Evolutionary conservation across 2,797 vertebrate species (phyloP).

Genomic region (Vipera latastei): DNA sequence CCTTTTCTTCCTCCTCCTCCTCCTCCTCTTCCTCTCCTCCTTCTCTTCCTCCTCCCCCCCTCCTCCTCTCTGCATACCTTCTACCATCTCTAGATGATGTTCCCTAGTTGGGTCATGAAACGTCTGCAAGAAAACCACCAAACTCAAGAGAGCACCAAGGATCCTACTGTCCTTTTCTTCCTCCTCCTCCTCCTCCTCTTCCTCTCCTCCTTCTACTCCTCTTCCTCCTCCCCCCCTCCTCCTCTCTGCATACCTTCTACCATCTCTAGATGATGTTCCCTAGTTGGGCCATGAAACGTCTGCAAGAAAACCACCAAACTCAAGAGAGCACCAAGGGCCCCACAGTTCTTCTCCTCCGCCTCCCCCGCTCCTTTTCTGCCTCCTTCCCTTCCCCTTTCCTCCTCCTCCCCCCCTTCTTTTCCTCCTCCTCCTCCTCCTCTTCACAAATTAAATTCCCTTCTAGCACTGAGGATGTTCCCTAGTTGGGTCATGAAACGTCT

Average conservation of each 20-base stretch:
- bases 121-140: too few species aligned
- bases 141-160: not conserved
- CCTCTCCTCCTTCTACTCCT: rapidly evolving
- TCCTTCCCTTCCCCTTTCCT: not conserved
- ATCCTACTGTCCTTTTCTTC: too few species aligned
- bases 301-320: not conserved
- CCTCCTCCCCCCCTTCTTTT: too few species aligned
- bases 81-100: too few species aligned
- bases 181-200: rapidly evolving
- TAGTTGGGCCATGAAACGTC: not conserved
- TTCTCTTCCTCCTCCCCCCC: rapidly evolving
- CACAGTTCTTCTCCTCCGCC: too few species aligned
- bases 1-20: too few species aligned
- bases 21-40: rapidly evolving
- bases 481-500: not conserved
- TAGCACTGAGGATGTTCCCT: not conserved
- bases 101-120: not conserved
- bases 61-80: too few species aligned
- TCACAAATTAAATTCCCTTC: not conserved
- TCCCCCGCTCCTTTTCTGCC: not conserved
- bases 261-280: too few species aligned
- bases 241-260: too few species aligned
- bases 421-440: too few species aligned
- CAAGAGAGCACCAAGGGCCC: too few species aligned
- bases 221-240: too few species aligned